These are phyloP conservation scores for Pithys albifrons DNA, from an alignment of 2,113 vertebrate species.

Conservation along the genomic window DNA sequence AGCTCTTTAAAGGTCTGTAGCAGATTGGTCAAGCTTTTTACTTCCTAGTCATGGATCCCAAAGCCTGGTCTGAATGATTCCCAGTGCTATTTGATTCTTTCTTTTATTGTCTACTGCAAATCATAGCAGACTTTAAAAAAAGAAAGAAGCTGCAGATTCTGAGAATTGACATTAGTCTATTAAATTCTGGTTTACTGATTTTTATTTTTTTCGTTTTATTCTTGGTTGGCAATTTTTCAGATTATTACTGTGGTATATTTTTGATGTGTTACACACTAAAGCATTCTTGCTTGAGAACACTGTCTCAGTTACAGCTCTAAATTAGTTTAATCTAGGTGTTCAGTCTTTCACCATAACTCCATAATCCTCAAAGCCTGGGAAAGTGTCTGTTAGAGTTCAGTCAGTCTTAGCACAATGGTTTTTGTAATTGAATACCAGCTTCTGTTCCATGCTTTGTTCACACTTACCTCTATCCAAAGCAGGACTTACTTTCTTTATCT, in stretches of 20 bases:
- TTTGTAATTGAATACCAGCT: not conserved
- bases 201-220: not conserved
- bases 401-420: not conserved
- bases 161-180: not conserved
- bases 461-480: not conserved
- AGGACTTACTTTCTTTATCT: constrained; percentile 7
- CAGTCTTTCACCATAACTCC: not conserved
- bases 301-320: not conserved
- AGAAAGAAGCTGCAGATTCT: not conserved
- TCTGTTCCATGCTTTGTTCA: not conserved
- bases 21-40: not conserved
- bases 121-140: not conserved
- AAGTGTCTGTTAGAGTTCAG: not conserved
- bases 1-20: not conserved
- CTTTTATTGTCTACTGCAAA: not conserved
- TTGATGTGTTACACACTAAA: not conserved
- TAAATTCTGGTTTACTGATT: not conserved
- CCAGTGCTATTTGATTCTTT: not conserved
- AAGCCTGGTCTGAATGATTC: not conserved
- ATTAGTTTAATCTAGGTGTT: not conserved
- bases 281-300: not conserved
- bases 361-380: constrained; percentile 30
- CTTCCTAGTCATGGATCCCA: not conserved
- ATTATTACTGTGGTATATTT: not conserved
- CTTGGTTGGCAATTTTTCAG: not conserved